Percentiles rank a stretch among this genome's conserved stretches.
Conservation (phyloP, 2,113 vertebrate genomes). For the Alethe diademata region DNA sequence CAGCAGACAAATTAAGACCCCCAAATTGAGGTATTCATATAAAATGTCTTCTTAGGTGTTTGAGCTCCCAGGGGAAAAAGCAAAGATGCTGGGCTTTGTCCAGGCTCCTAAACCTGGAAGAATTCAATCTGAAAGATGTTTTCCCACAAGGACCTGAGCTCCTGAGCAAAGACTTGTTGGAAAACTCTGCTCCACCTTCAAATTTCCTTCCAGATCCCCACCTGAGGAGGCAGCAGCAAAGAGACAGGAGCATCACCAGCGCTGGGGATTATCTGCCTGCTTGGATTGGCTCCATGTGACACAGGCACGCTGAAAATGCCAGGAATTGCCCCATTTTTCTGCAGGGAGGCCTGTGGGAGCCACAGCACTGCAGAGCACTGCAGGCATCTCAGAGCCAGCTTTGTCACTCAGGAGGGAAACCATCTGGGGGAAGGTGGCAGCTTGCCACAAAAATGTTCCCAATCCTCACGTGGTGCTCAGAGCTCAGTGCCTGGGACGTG, state of each 20-base stretch:
- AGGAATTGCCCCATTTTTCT: constrained; percentile 24
- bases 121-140: background rate
- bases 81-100: background rate
- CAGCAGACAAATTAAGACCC: background rate
- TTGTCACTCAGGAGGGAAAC: constrained; percentile 15
- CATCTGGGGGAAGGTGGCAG: constrained; percentile 8
- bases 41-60: background rate
- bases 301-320: background rate
- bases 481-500: background rate
- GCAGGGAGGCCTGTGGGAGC: background rate
- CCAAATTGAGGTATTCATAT: background rate
- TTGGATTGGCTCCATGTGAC: background rate
- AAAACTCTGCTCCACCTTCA: background rate
- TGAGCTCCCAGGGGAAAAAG: background rate
- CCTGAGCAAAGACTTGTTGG: background rate
- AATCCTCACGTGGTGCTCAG: background rate
- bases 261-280: background rate
- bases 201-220: background rate
- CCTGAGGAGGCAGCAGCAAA: background rate
- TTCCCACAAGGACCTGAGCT: background rate
- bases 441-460: constrained; percentile 39
- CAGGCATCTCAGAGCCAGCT: background rate
- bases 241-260: background rate
- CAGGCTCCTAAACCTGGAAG: background rate
- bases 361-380: background rate